A percentile compares a stretch with the other conserved stretches of the same genome.
phyloP scores from a whole-genome alignment of 2,113 vertebrate genomes.

The Oreotrochilus melanogaster region DNA sequence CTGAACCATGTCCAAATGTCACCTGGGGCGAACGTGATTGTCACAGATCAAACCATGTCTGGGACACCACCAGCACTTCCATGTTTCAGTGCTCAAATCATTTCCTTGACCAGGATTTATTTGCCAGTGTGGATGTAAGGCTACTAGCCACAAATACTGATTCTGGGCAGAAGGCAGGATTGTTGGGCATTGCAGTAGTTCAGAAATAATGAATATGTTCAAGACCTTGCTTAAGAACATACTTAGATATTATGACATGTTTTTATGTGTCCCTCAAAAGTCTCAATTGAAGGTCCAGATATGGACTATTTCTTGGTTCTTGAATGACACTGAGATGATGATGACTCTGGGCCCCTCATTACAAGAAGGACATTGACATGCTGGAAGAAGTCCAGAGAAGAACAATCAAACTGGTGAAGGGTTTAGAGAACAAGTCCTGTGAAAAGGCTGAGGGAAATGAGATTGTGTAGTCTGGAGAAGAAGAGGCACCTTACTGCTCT shows the following conservation, averaged over 20 bases:
- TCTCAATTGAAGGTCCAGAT: neutral
- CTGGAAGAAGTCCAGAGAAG: no score
- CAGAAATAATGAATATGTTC: neutral
- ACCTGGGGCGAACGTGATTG: neutral
- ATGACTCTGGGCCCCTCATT: no score
- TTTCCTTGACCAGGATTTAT: neutral
- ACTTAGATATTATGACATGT: neutral
- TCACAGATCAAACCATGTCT: neutral
- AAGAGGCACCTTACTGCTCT: no score
- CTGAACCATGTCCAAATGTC: neutral
- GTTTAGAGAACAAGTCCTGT: no score
- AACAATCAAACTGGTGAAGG: no score
- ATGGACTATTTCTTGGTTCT: neutral
- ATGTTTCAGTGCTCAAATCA: neutral
- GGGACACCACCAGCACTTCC: neutral
- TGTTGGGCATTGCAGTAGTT: neutral
- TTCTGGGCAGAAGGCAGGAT: neutral
- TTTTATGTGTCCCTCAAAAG: neutral
- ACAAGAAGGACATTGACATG: no score
- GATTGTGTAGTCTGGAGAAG: no score
- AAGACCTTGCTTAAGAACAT: neutral
- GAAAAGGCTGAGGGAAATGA: no score
- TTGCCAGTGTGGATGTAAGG: neutral
- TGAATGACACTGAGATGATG: neutral
- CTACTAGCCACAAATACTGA: neutral